Evolutionary conservation across 2,113 vertebrate species (phyloP).

Genomic region (Labeo rohita): DNA sequence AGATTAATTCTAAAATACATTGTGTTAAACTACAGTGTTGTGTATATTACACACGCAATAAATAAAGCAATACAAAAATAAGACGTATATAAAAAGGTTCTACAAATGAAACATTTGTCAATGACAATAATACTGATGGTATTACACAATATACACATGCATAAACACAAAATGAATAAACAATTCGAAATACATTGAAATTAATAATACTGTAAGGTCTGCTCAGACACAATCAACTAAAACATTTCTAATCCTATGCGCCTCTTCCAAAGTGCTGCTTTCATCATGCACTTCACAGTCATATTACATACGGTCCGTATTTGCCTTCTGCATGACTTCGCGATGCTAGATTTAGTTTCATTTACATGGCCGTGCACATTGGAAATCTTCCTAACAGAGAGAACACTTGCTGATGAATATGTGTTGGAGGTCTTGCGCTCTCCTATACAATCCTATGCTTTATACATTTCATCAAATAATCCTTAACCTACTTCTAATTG

Average conservation of each 20-base stretch:
- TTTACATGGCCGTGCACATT: not conserved
- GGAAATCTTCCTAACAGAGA: not conserved
- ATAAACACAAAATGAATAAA: constrained; percentile 56
- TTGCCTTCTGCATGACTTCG: not conserved
- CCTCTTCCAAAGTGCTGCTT: constrained; percentile 38
- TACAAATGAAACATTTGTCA: constrained; percentile 95
- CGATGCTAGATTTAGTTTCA: not conserved
- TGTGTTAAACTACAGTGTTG: constrained; percentile 96
- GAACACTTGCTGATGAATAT: not conserved
- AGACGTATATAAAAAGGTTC: constrained; percentile 97
- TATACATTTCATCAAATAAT: constrained; percentile 1
- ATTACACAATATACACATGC: constrained; percentile 59
- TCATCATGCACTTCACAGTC: constrained; percentile 42
- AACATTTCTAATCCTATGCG: constrained; percentile 26
- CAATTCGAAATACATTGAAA: constrained; percentile 52
- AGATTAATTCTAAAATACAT: constrained; percentile 49
- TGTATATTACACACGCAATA: constrained; percentile 99
- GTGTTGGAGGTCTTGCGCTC: not conserved
- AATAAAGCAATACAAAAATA: constrained; percentile 99
- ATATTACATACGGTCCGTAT: not conserved
- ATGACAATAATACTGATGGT: constrained; percentile 89
- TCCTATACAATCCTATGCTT: constrained; percentile 6
- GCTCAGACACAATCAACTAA: constrained; percentile 44
- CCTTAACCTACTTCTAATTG: not conserved
- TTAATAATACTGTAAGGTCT: constrained; percentile 59